Evolutionary conservation across 2,113 vertebrate species (phyloP).

Genomic region (Larimichthys crocea): DNA sequence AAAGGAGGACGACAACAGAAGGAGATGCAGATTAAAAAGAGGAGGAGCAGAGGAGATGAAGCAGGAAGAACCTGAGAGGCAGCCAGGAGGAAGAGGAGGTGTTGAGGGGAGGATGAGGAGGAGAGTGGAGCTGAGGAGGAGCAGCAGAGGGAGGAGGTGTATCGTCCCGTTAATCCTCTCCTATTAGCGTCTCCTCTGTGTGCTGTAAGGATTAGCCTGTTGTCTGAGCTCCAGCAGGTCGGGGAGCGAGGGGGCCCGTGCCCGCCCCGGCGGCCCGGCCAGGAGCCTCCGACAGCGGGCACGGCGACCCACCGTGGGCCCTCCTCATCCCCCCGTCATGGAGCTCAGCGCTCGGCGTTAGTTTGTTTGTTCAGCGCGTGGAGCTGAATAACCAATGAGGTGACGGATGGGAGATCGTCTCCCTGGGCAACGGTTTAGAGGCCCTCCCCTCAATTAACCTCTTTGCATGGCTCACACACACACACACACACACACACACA

Average conservation of each 20-base stretch:
- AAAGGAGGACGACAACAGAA: not conserved
- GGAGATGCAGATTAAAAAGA: too few species aligned
- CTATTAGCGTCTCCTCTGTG: constrained; percentile 75
- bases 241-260: constrained; percentile 53
- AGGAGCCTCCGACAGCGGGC: constrained; percentile 38
- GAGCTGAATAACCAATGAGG: constrained; percentile 69
- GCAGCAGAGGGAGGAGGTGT: constrained; percentile 60
- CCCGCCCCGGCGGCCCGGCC: constrained; percentile 40
- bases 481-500: constrained; percentile 21
- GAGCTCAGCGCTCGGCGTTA: constrained; percentile 23
- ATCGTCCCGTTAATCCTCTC: constrained; percentile 72
- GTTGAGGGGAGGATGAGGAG: not conserved
- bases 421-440: constrained; percentile 70
- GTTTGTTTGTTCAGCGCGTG: constrained; percentile 51
- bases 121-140: constrained; percentile 24
- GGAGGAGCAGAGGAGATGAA: not conserved
- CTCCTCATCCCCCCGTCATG: constrained; percentile 16
- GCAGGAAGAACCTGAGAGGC: not conserved
- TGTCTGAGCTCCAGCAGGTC: constrained; percentile 72
- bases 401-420: constrained; percentile 37
- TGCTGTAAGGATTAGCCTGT: constrained; percentile 77
- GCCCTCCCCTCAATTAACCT: constrained; percentile 82
- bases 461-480: constrained; percentile 26
- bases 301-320: not conserved
- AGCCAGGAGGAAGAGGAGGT: not conserved